Percentiles rank a stretch among this genome's conserved stretches.
phyloP scores from a whole-genome alignment of 2,113 vertebrate species.

The Larimichthys crocea region DNA sequence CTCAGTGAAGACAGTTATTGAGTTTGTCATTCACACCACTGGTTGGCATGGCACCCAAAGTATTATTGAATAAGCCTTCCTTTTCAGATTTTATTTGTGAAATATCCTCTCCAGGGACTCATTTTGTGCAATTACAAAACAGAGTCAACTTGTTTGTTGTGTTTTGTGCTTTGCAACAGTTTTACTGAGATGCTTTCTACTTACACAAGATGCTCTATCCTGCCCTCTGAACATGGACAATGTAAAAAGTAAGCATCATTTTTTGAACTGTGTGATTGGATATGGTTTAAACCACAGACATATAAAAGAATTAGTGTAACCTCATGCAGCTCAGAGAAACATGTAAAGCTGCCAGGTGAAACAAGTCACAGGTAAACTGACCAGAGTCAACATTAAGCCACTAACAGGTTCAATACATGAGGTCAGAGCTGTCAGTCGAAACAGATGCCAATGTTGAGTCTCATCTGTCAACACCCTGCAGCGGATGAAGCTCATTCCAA shows the following conservation, averaged over 20 bases:
- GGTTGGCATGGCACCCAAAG: background rate
- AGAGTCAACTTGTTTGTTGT: background rate
- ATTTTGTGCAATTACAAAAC: background rate
- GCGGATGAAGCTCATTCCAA: constrained; percentile 79
- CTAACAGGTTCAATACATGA: constrained; percentile 33
- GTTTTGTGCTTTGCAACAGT: background rate
- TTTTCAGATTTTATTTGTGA: background rate
- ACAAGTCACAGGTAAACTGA: background rate
- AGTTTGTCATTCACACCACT: background rate
- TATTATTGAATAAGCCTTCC: background rate
- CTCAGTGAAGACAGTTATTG: background rate
- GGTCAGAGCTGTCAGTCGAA: constrained; percentile 51
- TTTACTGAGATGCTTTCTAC: background rate
- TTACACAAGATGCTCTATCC: background rate
- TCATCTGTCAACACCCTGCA: constrained; percentile 75
- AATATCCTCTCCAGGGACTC: background rate
- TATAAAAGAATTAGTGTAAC: background rate
- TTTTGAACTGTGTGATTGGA: background rate
- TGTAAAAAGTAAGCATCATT: background rate
- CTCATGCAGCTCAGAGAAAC: background rate
- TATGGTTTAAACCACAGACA: background rate
- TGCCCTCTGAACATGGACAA: background rate
- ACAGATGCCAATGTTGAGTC: constrained; percentile 72
- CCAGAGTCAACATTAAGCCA: constrained; percentile 31
- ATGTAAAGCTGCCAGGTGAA: background rate